Percentiles rank a stretch among this genome's conserved stretches.
Conservation (phyloP, 1,140 invertebrate species). For the Holotrichia oblita region DNA sequence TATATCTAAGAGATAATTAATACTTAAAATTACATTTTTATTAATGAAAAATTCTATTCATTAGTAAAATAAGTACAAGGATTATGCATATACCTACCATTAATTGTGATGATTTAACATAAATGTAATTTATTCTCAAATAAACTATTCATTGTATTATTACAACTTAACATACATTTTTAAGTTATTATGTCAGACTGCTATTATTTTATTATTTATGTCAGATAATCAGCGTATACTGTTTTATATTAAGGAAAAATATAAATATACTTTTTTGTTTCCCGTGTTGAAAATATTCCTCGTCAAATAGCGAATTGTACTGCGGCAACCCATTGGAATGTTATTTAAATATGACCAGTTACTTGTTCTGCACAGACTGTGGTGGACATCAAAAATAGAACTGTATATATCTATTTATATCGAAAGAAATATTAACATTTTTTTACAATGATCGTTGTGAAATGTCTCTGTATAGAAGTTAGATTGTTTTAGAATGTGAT, state of each 20-base stretch:
- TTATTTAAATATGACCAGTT: slow-evolving; percentile 21
- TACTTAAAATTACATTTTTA: slow-evolving; percentile 12
- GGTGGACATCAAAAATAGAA: slow-evolving; percentile 14
- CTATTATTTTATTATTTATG: neutral
- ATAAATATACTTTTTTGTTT: slow-evolving; percentile 23
- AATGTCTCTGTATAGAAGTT: slow-evolving; percentile 38
- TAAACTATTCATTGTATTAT: slow-evolving; percentile 18
- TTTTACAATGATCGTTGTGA: slow-evolving; percentile 41
- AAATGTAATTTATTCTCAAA: slow-evolving; percentile 24
- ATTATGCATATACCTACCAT: neutral
- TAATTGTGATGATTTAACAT: slow-evolving; percentile 25
- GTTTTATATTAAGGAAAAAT: neutral
- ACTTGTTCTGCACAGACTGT: slow-evolving; percentile 8
- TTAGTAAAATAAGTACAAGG: slow-evolving; percentile 21
- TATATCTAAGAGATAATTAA: slow-evolving; percentile 9
- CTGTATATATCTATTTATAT: slow-evolving; percentile 23
- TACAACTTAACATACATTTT: slow-evolving; percentile 1
- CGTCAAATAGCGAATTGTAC: neutral
- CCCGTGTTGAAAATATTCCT: neutral
- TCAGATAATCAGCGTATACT: neutral
- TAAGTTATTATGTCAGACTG: slow-evolving; percentile 27
- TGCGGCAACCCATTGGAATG: neutral
- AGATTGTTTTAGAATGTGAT: slow-evolving; percentile 43
- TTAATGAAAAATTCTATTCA: slow-evolving; percentile 12
- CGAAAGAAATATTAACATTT: slow-evolving; percentile 23